Conservation (phyloP, 2,113 vertebrate genomes). For the Lagopus muta region DNA sequence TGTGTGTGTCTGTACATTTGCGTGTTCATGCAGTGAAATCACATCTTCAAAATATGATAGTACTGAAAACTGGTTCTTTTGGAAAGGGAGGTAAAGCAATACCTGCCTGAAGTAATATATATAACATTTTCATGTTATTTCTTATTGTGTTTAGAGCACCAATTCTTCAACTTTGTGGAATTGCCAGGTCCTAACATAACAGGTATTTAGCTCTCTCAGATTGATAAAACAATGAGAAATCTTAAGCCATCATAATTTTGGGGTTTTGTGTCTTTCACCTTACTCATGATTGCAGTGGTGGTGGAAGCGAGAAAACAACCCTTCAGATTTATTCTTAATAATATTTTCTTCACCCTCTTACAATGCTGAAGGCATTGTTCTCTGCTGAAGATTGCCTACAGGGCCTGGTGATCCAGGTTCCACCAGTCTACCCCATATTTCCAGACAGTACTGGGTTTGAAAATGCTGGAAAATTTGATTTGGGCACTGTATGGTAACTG, state of each 20-base stretch:
- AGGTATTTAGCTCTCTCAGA: background rate
- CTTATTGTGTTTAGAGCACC: background rate
- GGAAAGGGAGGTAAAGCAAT: conserved; percentile 45
- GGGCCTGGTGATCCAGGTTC: background rate
- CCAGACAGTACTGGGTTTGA: background rate
- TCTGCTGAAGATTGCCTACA: background rate
- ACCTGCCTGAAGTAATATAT: background rate
- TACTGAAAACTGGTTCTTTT: conserved; percentile 53
- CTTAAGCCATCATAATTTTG: background rate
- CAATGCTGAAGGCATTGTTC: background rate
- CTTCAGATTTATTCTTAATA: background rate
- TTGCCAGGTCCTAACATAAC: background rate
- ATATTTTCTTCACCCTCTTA: background rate
- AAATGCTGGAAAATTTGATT: background rate
- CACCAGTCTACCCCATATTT: background rate
- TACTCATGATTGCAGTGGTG: background rate
- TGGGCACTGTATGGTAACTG: too few relatives aligned
- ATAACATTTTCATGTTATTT: background rate
- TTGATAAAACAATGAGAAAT: background rate
- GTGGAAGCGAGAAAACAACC: background rate
- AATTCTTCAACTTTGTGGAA: conserved; percentile 26
- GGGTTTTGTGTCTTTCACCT: background rate
- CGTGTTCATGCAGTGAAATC: background rate
- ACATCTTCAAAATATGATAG: conserved; percentile 25
- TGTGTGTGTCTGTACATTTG: background rate